These are phyloP conservation scores for Rhizoglyphus robini DNA, from an alignment of 1,140 invertebrate genomes.

Conservation along the genomic window DNA sequence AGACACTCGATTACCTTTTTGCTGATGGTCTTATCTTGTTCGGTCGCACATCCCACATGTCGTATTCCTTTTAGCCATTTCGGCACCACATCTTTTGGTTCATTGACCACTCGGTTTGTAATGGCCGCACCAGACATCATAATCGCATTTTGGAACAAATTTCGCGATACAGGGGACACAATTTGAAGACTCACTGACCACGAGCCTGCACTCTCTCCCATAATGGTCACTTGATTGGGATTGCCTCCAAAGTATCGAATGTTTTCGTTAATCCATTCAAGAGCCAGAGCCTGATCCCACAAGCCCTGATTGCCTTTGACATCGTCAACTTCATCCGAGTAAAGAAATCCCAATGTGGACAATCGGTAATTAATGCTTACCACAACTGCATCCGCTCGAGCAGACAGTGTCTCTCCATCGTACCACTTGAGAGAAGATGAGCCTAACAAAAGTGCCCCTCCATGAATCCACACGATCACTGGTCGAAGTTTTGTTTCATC, in stretches of 20 bases:
- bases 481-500: conserved; percentile 30
- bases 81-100: conserved; percentile 58
- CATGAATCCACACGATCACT: conserved; percentile 94
- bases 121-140: conserved; percentile 50
- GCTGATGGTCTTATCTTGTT: neutral
- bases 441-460: conserved; percentile 91
- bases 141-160: conserved; percentile 59
- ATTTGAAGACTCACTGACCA: conserved; percentile 86
- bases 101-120: conserved; percentile 71
- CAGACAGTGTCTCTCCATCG: conserved; percentile 67
- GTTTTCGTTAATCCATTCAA: conserved; percentile 63
- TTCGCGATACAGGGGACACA: conserved; percentile 63
- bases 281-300: conserved; percentile 36
- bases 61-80: conserved; percentile 64
- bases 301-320: conserved; percentile 41
- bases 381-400: conserved; percentile 64
- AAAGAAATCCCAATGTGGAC: conserved; percentile 16
- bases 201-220: conserved; percentile 89
- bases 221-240: conserved; percentile 80
- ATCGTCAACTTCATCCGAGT: conserved; percentile 11
- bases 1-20: neutral
- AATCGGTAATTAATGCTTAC: conserved; percentile 43
- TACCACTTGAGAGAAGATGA: conserved; percentile 62
- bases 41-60: conserved; percentile 59
- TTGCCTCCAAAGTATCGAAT: conserved; percentile 86